Evolutionary conservation across 2,797 vertebrate genomes (phyloP), one percentile per base, ranked within the genome.

Genomic region (Pseudochromis fuscus): DNA sequence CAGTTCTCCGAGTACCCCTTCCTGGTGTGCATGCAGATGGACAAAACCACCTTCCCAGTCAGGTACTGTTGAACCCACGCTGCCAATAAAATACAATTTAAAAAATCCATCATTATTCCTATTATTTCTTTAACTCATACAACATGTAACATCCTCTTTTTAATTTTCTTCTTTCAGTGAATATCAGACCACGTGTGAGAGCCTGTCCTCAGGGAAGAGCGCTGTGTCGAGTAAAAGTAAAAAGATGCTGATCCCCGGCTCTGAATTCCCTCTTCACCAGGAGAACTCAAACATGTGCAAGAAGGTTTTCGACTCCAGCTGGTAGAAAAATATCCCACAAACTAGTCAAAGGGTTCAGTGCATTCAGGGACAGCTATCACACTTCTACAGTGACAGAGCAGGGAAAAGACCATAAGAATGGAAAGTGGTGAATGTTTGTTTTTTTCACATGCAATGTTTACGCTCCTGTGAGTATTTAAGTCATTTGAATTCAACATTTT

Each of bases 251-350:
- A 0, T 97, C 8, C 82, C 94, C 0, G 97, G 98, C 28, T 96
- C 95, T 0, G 97, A 99, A 46, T 96, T 96, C 77, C 98, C 98
- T 18, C 96, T 99, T 60, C 97, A 99, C 81, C 96, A 96, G 84
- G 97, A 98, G 77, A 99, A 99, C 93, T 97, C 97, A 4, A 93
- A 98, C 83, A 99, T 98, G 97, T 99, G 98, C 94, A 97, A 93
- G 76, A 91, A 81, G 81, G 96, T 96, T 71, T 96, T 98, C 2
- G 87, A 91, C 35, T 30, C 91, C 84, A 82, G 77, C 89, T 55
- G 95, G 94, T 92, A 95, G 67, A 74, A 28, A 61, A 64, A n/a
- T 46, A 76, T 2, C 18, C n/a, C 27, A 11, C 23, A 82, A 67
- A 94, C 85, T 93, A 46, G 76, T 63, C 56, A 55, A 69, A 80